phyloP scores from a whole-genome alignment of 2,113 vertebrate species.

The Cranoglanis bouderius region DNA sequence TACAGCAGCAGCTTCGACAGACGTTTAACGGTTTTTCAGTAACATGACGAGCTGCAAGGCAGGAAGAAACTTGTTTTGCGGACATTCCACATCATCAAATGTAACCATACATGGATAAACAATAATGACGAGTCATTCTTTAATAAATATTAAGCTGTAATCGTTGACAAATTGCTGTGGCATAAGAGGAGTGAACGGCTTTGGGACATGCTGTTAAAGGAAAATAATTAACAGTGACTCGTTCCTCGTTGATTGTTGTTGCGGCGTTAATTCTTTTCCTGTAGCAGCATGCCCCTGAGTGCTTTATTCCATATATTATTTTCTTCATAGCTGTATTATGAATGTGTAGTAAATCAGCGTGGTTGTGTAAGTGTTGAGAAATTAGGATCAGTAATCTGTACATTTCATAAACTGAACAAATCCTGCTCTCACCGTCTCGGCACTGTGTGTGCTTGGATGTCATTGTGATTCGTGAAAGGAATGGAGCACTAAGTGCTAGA shows the following conservation, averaged over 20 bases:
- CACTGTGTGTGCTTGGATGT: background rate
- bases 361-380: background rate
- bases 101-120: too few species aligned
- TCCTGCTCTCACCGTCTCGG: background rate
- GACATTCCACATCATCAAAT: background rate
- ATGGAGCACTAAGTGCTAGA: background rate
- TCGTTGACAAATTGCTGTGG: too few species aligned
- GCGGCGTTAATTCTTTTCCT: background rate
- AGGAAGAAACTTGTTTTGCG: background rate
- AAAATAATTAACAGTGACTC: background rate
- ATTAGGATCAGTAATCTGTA: background rate
- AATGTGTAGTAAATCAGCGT: background rate
- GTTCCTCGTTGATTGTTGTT: background rate
- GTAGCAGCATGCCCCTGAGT: background rate
- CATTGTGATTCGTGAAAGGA: background rate
- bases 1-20: background rate
- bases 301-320: background rate
- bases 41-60: background rate
- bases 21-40: background rate
- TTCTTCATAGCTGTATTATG: background rate
- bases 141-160: too few species aligned
- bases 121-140: too few species aligned
- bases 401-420: constrained; percentile 32
- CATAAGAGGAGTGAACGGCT: too few species aligned
- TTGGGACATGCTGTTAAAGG: background rate